A percentile compares a stretch with the other conserved stretches of the same genome.
phyloP scores from a whole-genome alignment of 2,797 vertebrate genomes.

The Eupleurogrammus muticus region DNA sequence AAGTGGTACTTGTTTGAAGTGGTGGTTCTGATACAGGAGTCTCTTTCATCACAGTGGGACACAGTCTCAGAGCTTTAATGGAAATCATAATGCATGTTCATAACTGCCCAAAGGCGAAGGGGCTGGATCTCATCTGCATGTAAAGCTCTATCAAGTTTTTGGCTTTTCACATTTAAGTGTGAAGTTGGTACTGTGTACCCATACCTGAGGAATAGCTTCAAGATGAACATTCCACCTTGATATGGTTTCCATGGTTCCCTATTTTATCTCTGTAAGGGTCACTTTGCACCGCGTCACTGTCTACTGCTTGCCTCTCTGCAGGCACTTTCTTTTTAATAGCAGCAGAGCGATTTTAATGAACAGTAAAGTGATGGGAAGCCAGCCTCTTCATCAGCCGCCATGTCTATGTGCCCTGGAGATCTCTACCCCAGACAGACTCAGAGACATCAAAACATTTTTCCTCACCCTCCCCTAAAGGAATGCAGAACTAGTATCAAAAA shows the following conservation, averaged over 20 bases:
- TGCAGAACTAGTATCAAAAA: constrained; percentile 36
- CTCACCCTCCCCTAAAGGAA: constrained; percentile 38
- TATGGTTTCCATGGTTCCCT: constrained; percentile 38
- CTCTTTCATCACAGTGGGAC: constrained; percentile 82
- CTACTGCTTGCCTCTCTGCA: constrained; percentile 35
- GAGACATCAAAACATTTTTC: constrained; percentile 54
- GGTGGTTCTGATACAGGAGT: constrained; percentile 64
- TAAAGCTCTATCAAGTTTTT: constrained; percentile 39
- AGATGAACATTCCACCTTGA: constrained; percentile 14
- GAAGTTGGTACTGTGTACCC: constrained; percentile 4
- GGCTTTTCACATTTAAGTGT: constrained; percentile 24
- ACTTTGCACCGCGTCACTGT: constrained; percentile 54
- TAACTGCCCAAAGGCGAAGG: constrained; percentile 70
- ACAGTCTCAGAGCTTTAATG: constrained; percentile 76
- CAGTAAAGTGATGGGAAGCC: constrained; percentile 56
- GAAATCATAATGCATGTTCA: constrained; percentile 84
- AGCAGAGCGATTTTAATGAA: constrained; percentile 64
- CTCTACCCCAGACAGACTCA: constrained; percentile 43
- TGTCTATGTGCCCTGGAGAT: constrained; percentile 38
- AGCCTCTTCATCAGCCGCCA: constrained; percentile 30
- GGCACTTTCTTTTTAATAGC: constrained; percentile 48
- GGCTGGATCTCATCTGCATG: constrained; percentile 48
- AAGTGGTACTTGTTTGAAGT: constrained; percentile 82
- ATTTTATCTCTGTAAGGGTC: constrained; percentile 36
- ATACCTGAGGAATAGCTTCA: neutral